These are phyloP conservation scores for Megalurothrips usitatus DNA, from an alignment of 2,888 invertebrate genomes.

Conservation along the genomic window DNA sequence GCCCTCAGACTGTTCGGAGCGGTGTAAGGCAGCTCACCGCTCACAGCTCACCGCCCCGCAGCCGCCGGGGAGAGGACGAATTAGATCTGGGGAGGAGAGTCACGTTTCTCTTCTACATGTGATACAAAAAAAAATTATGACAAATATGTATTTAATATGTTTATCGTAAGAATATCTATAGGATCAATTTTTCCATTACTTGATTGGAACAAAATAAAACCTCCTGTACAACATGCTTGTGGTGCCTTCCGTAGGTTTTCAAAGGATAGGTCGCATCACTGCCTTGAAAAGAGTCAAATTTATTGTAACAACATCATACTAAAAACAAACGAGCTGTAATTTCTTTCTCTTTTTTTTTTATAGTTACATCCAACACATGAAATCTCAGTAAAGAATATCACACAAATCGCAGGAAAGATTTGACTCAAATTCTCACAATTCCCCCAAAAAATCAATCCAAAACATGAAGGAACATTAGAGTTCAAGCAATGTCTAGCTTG, in stretches of 20 bases:
- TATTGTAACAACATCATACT: neutral
- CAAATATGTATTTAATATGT: neutral
- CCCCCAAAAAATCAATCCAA: too few species aligned
- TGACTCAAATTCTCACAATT: too few species aligned
- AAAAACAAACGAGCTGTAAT: too few species aligned
- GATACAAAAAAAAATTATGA: neutral
- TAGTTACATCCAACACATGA: too few species aligned
- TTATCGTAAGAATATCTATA: neutral
- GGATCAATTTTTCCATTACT: neutral
- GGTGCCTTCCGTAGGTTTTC: neutral
- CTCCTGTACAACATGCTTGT: neutral
- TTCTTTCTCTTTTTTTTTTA: too few species aligned
- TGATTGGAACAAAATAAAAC: neutral
- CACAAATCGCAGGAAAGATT: too few species aligned
- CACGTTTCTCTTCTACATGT: neutral
- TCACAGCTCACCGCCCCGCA: too few species aligned
- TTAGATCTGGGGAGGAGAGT: too few species aligned
- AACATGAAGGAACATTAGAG: too few species aligned
- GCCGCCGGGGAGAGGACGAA: too few species aligned
- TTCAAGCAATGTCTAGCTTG: too few species aligned
- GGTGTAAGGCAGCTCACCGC: neutral
- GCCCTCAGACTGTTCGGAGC: neutral
- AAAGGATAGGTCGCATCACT: neutral
- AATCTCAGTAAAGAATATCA: too few species aligned
- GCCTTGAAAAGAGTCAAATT: neutral